Evolutionary conservation across 2,797 vertebrate genomes (phyloP), one percentile per base, ranked within the genome.

Genomic region (Geotrypetes seraphini): DNA sequence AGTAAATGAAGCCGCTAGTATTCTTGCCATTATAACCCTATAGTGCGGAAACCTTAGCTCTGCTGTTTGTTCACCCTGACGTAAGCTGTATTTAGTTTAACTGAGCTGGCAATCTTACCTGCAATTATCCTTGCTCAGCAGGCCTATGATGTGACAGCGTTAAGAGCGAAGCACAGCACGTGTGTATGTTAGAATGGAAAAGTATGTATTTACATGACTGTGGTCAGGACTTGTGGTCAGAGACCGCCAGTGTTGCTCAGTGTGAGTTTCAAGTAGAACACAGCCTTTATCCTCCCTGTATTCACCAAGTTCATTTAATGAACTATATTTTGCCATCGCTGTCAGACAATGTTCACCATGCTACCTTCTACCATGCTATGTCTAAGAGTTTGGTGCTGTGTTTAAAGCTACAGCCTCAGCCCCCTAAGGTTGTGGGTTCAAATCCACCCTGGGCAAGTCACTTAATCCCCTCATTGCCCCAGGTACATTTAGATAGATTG

Each of bases 161-260:
- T 24, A 36, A 47, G 43, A 42, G 37, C 40, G 40, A n/a, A 36
- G 39, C 24, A 4, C 31, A 60, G 40, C 37, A 42, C 49, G 33
- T 38, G 33, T 30, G 25, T 25, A 33, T 29, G 28, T 62, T 58
- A 52, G 53, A 49, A 68, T 54, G 51, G 53, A 53, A 66, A 69
- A 43, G 34, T 63, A 37, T 63, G 39, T 60, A 52, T 60, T 62
- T 60, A 37, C 54, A 43, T 62, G 66, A 50, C 65, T 66, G 56
- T 63, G 63, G 59, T 67, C 34, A 34, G 15, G 11, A n/a, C n/a
- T 34, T 51, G 42, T 59, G 63, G 63, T 68, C 16, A 0, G 40
- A 33, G 32, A 47, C 47, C 52, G 48, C 57, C 58, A 71, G 34
- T 53, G 38, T 16, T 33, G 28, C 50, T 49, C 59, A 66, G 47